Percentiles rank a stretch among this genome's conserved stretches.
Evolutionary conservation across 2,888 invertebrate species (phyloP).

Genomic region (Germaria angustata): DNA sequence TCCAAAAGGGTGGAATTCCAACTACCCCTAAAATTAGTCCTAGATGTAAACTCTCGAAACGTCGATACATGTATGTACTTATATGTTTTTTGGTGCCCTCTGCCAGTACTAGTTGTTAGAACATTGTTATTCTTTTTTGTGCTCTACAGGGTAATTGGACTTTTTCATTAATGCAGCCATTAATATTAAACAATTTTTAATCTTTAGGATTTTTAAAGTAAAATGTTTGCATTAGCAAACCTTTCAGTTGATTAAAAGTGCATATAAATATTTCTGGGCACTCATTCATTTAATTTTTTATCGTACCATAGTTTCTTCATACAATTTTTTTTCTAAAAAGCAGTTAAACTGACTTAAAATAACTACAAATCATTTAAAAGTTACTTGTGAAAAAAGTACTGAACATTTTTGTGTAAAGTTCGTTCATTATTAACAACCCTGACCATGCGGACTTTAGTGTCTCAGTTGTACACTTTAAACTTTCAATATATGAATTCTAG

Average conservation of each 20-base stretch:
- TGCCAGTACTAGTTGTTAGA: too few relatives aligned
- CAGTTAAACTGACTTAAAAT: background rate
- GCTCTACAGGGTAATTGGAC: too few relatives aligned
- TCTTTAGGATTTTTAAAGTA: background rate
- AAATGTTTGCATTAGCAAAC: background rate
- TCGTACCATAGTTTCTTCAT: background rate
- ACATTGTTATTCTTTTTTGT: too few relatives aligned
- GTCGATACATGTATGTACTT: too few relatives aligned
- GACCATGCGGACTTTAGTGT: background rate
- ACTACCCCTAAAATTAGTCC: too few relatives aligned
- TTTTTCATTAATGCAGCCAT: too few relatives aligned
- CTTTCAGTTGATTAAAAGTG: constrained; percentile 17
- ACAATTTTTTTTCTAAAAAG: background rate
- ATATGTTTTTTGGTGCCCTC: too few relatives aligned
- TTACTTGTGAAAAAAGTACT: background rate
- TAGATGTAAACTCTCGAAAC: too few relatives aligned
- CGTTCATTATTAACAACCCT: background rate
- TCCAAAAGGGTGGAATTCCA: too few relatives aligned
- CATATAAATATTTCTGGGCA: background rate
- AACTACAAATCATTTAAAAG: constrained; percentile 1
- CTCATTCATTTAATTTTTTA: background rate
- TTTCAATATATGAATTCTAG: background rate
- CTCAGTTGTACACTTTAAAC: background rate
- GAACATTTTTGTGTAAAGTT: background rate
- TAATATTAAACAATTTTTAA: too few relatives aligned